Percentiles rank a stretch among this genome's conserved stretches.
phyloP scores from a whole-genome alignment of 1,140 invertebrate species.

The Schlechtendalia chinensis region DNA sequence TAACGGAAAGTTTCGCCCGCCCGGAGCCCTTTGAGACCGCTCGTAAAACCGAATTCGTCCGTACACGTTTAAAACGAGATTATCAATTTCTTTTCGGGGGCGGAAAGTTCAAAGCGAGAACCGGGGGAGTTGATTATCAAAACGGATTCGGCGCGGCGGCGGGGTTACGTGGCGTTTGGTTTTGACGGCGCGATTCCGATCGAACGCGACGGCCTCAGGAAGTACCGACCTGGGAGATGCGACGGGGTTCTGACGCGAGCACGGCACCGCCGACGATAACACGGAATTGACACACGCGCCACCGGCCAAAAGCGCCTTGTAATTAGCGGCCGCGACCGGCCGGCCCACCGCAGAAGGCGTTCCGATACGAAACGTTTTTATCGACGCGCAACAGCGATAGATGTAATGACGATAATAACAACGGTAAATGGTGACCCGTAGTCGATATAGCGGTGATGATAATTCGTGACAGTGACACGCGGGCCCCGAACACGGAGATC shows the following conservation, averaged over 20 bases:
- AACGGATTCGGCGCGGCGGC: constrained; percentile 10
- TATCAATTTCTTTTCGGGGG: constrained; percentile 47
- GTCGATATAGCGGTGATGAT: background rate
- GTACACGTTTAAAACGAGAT: constrained; percentile 42
- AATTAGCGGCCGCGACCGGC: constrained; percentile 38
- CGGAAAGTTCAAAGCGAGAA: constrained; percentile 47
- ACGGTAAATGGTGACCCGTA: no score
- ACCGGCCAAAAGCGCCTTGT: constrained; percentile 37
- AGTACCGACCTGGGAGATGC: no score
- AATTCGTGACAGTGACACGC: constrained; percentile 47
- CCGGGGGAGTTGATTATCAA: constrained; percentile 46
- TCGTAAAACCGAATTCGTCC: constrained; percentile 41
- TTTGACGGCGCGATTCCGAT: constrained; percentile 36
- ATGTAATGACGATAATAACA: no score
- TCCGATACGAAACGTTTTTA: constrained; percentile 25
- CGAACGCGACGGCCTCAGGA: background rate
- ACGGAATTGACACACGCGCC: constrained; percentile 41
- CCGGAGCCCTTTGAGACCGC: constrained; percentile 28
- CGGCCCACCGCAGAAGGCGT: no score
- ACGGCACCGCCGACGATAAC: no score
- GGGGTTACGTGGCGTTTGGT: constrained; percentile 41
- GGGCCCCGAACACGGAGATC: constrained; percentile 20
- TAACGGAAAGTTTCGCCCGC: constrained; percentile 37
- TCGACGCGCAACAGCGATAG: no score
- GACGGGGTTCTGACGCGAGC: no score